phyloP scores from a whole-genome alignment of 2,113 vertebrate genomes.

The Phalacrocorax aristotelis region DNA sequence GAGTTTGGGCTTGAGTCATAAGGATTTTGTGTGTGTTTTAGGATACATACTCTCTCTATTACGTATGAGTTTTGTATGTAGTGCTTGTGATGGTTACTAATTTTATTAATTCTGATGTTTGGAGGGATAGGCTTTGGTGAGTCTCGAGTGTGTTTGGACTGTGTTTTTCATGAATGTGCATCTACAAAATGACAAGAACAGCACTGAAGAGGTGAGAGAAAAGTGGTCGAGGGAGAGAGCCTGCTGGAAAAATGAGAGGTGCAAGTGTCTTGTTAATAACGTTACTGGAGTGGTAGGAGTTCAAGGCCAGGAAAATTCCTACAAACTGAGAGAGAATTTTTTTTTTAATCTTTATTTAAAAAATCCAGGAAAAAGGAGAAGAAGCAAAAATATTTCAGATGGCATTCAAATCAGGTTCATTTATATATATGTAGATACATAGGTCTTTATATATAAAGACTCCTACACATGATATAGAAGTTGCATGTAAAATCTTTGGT shows the following conservation, averaged over 20 bases:
- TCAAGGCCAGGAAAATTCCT: background rate
- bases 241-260: background rate
- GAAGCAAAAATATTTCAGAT: background rate
- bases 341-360: background rate
- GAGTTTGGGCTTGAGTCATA: constrained; percentile 51
- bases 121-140: background rate
- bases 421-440: background rate
- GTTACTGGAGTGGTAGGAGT: background rate
- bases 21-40: constrained; percentile 9
- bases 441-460: constrained; percentile 46
- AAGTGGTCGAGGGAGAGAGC: background rate
- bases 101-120: background rate
- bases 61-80: background rate
- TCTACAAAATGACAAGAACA: background rate
- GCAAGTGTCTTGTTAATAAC: background rate
- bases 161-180: background rate
- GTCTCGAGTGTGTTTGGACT: background rate
- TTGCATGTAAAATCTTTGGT: constrained; percentile 66
- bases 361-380: background rate
- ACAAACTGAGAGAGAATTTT: background rate
- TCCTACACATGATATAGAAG: constrained; percentile 66
- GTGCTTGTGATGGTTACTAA: background rate
- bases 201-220: background rate
- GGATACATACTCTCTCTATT: background rate
- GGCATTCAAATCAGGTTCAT: constrained; percentile 49